Percentiles rank a stretch among this genome's conserved stretches.
Conservation (phyloP, 2,113 vertebrate genomes). For the Clarias batrachus region DNA sequence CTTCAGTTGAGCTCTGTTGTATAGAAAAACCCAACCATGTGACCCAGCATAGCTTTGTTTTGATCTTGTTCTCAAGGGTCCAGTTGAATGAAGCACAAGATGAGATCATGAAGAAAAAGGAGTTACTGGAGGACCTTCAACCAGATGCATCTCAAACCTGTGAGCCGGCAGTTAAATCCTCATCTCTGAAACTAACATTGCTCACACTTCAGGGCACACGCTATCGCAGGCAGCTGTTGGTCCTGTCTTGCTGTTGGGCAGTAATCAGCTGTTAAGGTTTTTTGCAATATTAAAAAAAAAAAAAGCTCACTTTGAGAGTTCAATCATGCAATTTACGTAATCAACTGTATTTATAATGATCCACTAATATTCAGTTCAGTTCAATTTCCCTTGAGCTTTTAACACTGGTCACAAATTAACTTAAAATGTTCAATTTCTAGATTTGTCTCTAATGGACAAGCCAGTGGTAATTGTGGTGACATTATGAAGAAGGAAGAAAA, state of each 20-base stretch:
- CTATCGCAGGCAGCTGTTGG: neutral
- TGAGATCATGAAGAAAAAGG: slow-evolving; percentile 95
- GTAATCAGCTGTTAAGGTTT: neutral
- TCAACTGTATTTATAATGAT: neutral
- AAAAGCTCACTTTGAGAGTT: neutral
- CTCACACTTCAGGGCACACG: neutral
- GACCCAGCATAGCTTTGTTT: neutral
- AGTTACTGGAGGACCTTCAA: slow-evolving; percentile 90
- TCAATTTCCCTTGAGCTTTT: too few species aligned
- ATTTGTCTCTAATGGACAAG: too few species aligned
- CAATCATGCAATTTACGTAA: neutral
- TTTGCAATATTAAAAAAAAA: neutral
- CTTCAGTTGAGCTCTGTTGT: neutral
- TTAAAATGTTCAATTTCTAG: too few species aligned
- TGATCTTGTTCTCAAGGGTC: slow-evolving; percentile 72
- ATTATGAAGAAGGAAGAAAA: too few species aligned
- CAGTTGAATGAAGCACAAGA: slow-evolving; percentile 93
- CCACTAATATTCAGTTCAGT: neutral
- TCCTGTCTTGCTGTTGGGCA: neutral
- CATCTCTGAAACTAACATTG: neutral
- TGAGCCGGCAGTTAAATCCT: slow-evolving; percentile 57
- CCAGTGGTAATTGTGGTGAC: too few species aligned
- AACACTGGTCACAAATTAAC: too few species aligned
- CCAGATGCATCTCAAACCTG: slow-evolving; percentile 85
- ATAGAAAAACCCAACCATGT: neutral